These are phyloP conservation scores for Gandaritis pyraliata DNA, from an alignment of 2,888 invertebrate genomes.

Conservation along the genomic window DNA sequence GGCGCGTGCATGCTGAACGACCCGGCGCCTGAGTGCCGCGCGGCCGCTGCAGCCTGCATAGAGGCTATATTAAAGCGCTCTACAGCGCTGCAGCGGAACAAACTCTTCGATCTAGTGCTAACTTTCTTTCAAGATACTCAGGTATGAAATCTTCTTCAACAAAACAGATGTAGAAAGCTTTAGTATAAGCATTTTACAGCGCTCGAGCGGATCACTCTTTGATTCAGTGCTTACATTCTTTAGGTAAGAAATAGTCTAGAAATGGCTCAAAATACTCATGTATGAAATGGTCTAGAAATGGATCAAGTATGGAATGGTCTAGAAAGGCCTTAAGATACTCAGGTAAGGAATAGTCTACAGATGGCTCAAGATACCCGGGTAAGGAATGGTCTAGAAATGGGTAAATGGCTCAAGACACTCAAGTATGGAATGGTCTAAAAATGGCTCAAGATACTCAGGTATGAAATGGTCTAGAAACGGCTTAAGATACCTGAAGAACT, in stretches of 20 bases:
- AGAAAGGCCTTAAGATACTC: too few species aligned
- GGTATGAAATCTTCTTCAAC: conserved; percentile 85
- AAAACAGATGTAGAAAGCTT: too few species aligned
- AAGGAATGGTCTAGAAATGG: too few species aligned
- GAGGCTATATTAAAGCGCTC: conserved; percentile 87
- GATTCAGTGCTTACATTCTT: conserved; percentile 89
- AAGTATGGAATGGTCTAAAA: too few species aligned
- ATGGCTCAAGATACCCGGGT: too few species aligned
- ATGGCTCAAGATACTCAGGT: too few species aligned
- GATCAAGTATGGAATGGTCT: conserved; percentile 60
- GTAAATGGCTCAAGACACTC: too few species aligned
- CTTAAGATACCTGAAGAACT: too few species aligned
- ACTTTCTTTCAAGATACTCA: conserved; percentile 87
- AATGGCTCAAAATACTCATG: conserved; percentile 73
- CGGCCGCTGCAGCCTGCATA: conserved; percentile 89
- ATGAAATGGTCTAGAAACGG: too few species aligned
- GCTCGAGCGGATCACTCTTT: conserved; percentile 84
- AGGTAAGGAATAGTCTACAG: too few species aligned
- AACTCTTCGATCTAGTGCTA: conserved; percentile 88
- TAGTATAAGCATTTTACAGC: conserved; percentile 81
- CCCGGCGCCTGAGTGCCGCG: conserved; percentile 89
- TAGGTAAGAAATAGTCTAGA: conserved; percentile 65
- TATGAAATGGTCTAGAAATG: conserved; percentile 86
- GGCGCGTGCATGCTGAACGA: conserved; percentile 93
- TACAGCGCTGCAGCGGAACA: conserved; percentile 82